Base-by-base conservation (phyloP, 2,113 vertebrate genomes). In the Pongo pygmaeus region DNA sequence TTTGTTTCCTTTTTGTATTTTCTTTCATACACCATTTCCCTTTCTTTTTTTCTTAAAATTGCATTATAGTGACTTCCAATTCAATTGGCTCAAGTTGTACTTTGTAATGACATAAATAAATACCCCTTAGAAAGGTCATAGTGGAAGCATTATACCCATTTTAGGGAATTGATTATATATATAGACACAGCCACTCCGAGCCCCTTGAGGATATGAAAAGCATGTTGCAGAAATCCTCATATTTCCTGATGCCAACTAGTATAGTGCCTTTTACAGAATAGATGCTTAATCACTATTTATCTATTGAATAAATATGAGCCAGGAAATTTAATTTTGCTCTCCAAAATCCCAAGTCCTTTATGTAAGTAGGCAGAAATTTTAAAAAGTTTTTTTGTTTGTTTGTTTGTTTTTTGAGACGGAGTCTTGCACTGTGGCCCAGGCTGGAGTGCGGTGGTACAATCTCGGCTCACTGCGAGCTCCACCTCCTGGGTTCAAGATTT, bases 291-390 rank as follows among this genome's bases (percentile, higher is more conserved):
- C 20, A 46, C 4, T 72, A 48, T 80, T 93, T 95, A 11, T 83
- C 50, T 57, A n/a, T 13, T 61, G 55, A 92, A 75, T 89, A 61
- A 97, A 59, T 40, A 69, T 23, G 7, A 81, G 70, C n/a, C 40
- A 93, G 46, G 40, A 96, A 74, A 90, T 94, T 92, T 90, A 30
- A 25, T 83, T 96, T 96, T 95, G 40, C 35, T 94, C 90, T 86
- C 75, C 61, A 61, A 87, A 84, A 89, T 97, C 38, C 35, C 52
- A 69, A 80, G n/a, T 78, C 64, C 32, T 70, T 93, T 77, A 78
- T 93, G 13, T 35, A 78, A 72, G 55, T 27, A n/a, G 27, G 87
- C 4, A 52, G 5, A 84, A 50, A 64, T 64, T 64, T 6, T 1
- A 30, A 30, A 14, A 64, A 64, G 5, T 13, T 6, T 64, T 6